phyloP scores from a whole-genome alignment of 2,888 invertebrate genomes.

The Papilio gigon region DNA sequence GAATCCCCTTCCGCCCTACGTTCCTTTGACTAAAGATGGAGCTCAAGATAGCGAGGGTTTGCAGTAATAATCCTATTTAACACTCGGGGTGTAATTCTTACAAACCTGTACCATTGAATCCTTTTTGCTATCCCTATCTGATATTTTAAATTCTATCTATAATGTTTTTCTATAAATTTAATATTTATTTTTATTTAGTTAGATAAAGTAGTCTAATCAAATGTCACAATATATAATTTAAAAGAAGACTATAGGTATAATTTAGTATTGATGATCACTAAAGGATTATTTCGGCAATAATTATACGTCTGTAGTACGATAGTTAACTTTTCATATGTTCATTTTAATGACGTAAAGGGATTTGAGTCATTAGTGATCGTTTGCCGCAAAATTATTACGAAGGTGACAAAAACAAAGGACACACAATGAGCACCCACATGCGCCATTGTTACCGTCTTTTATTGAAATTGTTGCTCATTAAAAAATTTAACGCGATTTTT shows the following conservation, averaged over 20 bases:
- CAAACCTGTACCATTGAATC: not conserved
- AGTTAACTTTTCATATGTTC: too few species aligned
- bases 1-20: not conserved
- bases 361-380: conserved; percentile 70
- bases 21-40: conserved; percentile 13
- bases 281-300: too few species aligned
- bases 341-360: too few species aligned
- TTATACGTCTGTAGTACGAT: too few species aligned
- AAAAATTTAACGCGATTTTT: conserved; percentile 50
- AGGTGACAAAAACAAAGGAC: conserved; percentile 68
- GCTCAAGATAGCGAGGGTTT: not conserved
- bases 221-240: too few species aligned
- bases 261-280: too few species aligned
- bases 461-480: conserved; percentile 78
- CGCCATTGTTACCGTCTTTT: conserved; percentile 71
- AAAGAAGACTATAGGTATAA: too few species aligned
- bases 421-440: conserved; percentile 71
- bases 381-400: conserved; percentile 70
- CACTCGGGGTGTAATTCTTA: not conserved
- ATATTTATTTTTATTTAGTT: not conserved
- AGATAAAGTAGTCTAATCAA: too few species aligned
- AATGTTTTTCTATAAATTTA: too few species aligned
- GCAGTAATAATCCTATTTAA: conserved; percentile 2
- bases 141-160: too few species aligned
- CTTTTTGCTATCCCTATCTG: not conserved